Percentiles rank a stretch among this genome's conserved stretches.
Conservation (phyloP, 1,140 invertebrate genomes). For the Bombyx mori region ASM3026992v2 NC_085110.1:10342501-10343000, state of each 20-base stretch:
- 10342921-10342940: slow-evolving; percentile 43
- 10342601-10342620: slow-evolving; percentile 69
- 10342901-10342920: slow-evolving; percentile 66
- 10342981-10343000: slow-evolving; percentile 68
- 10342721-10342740: too few species aligned
- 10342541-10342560: slow-evolving; percentile 72
- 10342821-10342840: slow-evolving; percentile 12
- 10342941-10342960: slow-evolving; percentile 50
- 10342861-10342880: slow-evolving; percentile 43
- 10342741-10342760: too few species aligned
- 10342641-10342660: slow-evolving; percentile 61
- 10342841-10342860: slow-evolving; percentile 7
- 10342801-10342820: background rate
- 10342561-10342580: slow-evolving; percentile 70
- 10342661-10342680: slow-evolving; percentile 54
- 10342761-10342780: too few species aligned
- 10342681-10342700: slow-evolving; percentile 15
- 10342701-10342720: slow-evolving; percentile 23
- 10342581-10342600: slow-evolving; percentile 71
- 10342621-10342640: slow-evolving; percentile 70
- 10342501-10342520: slow-evolving; percentile 62
- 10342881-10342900: slow-evolving; percentile 60
- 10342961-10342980: slow-evolving; percentile 62
- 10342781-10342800: too few species aligned
- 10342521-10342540: slow-evolving; percentile 69